These are phyloP conservation scores for Alethe diademata DNA, from an alignment of 2,113 vertebrate genomes.

Conservation along the genomic window DNA sequence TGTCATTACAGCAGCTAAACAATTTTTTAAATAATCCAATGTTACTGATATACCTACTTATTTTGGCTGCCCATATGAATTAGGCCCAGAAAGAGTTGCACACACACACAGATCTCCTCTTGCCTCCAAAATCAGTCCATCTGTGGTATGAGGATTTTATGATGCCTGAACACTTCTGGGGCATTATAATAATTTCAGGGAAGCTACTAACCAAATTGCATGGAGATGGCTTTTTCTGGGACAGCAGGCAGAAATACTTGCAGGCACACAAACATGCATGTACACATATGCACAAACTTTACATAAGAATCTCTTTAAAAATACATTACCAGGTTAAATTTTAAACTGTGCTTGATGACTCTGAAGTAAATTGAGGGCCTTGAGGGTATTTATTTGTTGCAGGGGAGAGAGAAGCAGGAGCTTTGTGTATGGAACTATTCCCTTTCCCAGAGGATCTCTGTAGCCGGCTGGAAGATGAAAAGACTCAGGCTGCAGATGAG, in stretches of 20 bases:
- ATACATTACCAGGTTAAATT: background rate
- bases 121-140: background rate
- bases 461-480: conserved; percentile 15
- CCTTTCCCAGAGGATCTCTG: conserved; percentile 8
- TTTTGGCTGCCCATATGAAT: background rate
- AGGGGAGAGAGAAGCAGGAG: background rate
- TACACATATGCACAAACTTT: background rate
- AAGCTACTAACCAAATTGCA: conserved; percentile 12
- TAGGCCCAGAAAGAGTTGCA: background rate
- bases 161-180: conserved; percentile 30
- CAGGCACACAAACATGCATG: background rate
- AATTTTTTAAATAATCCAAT: background rate
- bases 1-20: background rate
- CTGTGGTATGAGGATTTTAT: conserved; percentile 38
- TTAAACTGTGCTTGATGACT: background rate
- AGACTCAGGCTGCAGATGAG: background rate
- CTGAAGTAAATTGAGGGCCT: background rate
- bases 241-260: background rate
- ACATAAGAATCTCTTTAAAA: background rate
- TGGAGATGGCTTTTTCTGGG: background rate
- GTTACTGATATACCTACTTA: background rate
- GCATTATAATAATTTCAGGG: background rate
- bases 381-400: conserved; percentile 21
- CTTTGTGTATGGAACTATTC: background rate
- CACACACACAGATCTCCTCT: background rate